Evolutionary conservation across 2,888 invertebrate genomes (phyloP).

Genomic region (Nymphalis c-album): DNA sequence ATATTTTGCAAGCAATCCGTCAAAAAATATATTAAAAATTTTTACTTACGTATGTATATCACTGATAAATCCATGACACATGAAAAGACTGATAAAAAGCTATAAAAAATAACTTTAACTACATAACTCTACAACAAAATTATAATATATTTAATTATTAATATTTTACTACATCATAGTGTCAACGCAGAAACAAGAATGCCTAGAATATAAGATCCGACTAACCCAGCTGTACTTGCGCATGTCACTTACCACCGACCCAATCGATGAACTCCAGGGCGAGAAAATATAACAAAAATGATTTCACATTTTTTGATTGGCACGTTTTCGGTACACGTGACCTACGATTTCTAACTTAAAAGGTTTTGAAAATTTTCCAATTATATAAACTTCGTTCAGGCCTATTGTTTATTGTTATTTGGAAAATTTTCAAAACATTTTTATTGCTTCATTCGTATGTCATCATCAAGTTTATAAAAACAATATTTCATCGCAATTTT

Average conservation of each 20-base stretch:
- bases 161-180: slow-evolving; percentile 1
- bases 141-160: background rate
- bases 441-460: too few species aligned
- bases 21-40: background rate
- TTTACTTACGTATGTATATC: background rate
- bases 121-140: background rate
- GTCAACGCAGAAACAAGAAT: slow-evolving; percentile 2
- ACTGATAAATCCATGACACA: background rate
- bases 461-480: too few species aligned
- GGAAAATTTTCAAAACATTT: too few species aligned
- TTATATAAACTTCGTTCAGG: too few species aligned
- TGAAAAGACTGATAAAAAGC: background rate
- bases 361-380: too few species aligned
- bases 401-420: too few species aligned
- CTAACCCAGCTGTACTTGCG: background rate
- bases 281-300: background rate
- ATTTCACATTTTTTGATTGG: background rate
- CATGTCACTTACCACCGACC: background rate
- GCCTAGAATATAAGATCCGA: background rate
- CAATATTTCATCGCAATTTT: too few species aligned
- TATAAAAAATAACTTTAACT: background rate
- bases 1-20: too few species aligned
- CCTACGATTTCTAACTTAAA: too few species aligned
- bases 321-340: too few species aligned
- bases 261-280: background rate